Conservation (phyloP, 2,888 invertebrate species). For the Eupithecia tripunctaria region DNA sequence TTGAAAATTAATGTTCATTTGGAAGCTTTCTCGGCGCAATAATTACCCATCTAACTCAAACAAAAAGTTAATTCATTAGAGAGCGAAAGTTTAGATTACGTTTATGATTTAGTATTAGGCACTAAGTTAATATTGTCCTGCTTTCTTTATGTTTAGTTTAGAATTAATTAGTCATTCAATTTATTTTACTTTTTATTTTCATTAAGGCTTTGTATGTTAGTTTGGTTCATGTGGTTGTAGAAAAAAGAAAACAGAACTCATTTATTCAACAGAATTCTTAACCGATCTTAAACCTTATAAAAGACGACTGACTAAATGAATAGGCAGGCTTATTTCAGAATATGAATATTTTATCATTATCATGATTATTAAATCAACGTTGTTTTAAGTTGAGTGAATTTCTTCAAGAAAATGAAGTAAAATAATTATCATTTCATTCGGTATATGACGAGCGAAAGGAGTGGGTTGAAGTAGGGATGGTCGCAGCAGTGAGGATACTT, state of each 20-base stretch:
- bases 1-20: slow-evolving; percentile 35
- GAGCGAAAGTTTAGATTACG: slow-evolving; percentile 5
- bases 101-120: background rate
- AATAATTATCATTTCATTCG: background rate
- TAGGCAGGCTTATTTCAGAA: too few species aligned
- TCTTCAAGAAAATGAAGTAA: background rate
- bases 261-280: too few species aligned
- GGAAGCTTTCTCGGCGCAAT: slow-evolving; percentile 47
- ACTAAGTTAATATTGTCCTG: too few species aligned
- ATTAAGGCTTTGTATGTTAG: too few species aligned
- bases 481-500: background rate
- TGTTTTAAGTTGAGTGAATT: background rate
- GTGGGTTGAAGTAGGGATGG: background rate
- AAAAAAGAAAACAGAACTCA: too few species aligned
- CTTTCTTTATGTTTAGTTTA: too few species aligned
- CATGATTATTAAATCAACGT: background rate
- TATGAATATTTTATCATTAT: background rate
- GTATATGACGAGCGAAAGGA: background rate
- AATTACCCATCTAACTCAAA: slow-evolving; percentile 59
- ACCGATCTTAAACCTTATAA: too few species aligned
- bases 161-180: too few species aligned
- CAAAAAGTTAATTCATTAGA: slow-evolving; percentile 56
- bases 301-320: too few species aligned
- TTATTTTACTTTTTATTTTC: too few species aligned
- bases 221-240: too few species aligned